Base-by-base conservation (phyloP, 92 coral and sea anemone genomes). In the Zoanthus gigantus region DNA sequence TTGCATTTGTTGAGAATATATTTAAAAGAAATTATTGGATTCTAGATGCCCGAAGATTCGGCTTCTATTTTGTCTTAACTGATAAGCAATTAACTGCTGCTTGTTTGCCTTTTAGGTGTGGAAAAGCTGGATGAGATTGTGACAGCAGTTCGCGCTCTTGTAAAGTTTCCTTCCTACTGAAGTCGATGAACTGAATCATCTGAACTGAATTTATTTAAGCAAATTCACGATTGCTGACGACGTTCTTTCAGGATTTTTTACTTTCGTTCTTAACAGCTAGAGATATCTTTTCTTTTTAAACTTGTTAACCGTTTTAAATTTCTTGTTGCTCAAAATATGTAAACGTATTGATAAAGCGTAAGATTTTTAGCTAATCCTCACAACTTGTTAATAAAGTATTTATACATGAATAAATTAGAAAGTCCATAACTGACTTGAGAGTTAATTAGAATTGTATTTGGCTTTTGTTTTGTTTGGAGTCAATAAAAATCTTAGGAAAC, bases 41-140 rank as follows among this genome's bases (percentile, higher is more conserved):
- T 23, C 13, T 8, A 34, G 15, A 76, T 10, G 29, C 65, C 4
- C 60, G 16, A 32, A 2, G 2, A 4, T 37, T 2, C 42, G 42
- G 31, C 5, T 76, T 31, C 11, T 63, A 15, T 10, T 63, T 4
- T 16, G 10, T 63, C 28, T 0, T 63, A 37, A 37, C 42, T 16
- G 30, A 63, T 23, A 16, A 63, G 1, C 28, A 73, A 69, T 88
- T 58, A 30, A 48, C 9, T 1, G 9, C 9, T 50, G 56, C 56
- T 50, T 50, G 56, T 84, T 73, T 14, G 74, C 28, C 32, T 81
- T 85, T 16, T 61, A 96, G 98, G 94, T 29, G 98, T 96, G 28
- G 96, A 96, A 75, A 93, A 96, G 84, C 92, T 96, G 98, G 98
- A 90, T 86, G 98, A 96, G 77, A 95, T 96, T 60, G 82, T 96